Evolutionary conservation across 2,113 vertebrate genomes (phyloP).

Genomic region (Isichthys henryi): DNA sequence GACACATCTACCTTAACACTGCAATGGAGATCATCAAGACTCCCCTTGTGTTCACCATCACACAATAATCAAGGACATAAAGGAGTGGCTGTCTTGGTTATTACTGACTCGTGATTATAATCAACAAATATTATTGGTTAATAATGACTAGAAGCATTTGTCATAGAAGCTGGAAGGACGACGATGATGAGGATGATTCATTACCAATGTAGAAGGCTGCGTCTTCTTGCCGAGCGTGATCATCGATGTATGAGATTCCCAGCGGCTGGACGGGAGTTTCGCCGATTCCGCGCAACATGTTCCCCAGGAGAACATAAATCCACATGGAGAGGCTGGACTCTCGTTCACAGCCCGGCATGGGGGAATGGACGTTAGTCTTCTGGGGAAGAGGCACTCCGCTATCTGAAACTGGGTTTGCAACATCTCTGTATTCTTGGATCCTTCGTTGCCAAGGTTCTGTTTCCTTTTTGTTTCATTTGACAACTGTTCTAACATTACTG

Average conservation of each 20-base stretch:
- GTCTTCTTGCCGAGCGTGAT: conserved; percentile 79
- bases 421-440: neutral
- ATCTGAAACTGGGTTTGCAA: neutral
- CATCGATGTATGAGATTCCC: conserved; percentile 84
- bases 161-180: neutral
- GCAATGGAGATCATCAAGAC: neutral
- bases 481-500: neutral
- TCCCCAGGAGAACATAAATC: conserved; percentile 80
- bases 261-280: conserved; percentile 82
- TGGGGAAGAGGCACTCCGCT: no score
- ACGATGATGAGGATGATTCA: conserved; percentile 3
- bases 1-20: neutral
- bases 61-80: neutral
- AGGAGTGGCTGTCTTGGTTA: neutral
- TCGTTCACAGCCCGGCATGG: conserved; percentile 62
- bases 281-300: conserved; percentile 80
- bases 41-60: neutral
- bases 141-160: neutral
- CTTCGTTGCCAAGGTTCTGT: neutral
- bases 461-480: neutral
- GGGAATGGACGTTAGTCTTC: neutral
- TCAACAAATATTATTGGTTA: neutral
- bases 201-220: conserved; percentile 88
- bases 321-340: conserved; percentile 76
- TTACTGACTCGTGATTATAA: neutral